These are phyloP conservation scores for Heliconius hortense DNA, from an alignment of 2,888 invertebrate species.

Conservation along the genomic window DNA sequence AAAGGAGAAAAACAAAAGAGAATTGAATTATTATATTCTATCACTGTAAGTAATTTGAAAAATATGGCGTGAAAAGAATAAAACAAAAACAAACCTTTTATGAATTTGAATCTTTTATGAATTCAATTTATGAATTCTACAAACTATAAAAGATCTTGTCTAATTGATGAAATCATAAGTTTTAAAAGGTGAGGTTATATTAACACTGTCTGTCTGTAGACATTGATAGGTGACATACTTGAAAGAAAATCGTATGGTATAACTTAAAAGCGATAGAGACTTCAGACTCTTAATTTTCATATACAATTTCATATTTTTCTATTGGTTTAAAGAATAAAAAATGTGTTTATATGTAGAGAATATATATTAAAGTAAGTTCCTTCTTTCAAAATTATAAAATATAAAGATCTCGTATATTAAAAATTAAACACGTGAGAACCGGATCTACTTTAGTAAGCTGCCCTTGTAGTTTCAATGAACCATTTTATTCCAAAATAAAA, in stretches of 20 bases:
- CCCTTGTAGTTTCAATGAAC: neutral
- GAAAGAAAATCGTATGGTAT: constrained; percentile 2
- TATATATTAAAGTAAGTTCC: too few relatives aligned
- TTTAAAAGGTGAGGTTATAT: constrained; percentile 7
- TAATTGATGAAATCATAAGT: neutral
- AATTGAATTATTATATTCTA: neutral
- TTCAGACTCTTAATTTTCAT: too few relatives aligned
- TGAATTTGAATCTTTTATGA: neutral
- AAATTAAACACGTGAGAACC: too few relatives aligned
- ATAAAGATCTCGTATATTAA: too few relatives aligned
- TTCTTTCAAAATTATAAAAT: too few relatives aligned
- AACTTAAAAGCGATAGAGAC: constrained; percentile 3
- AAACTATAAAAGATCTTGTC: neutral
- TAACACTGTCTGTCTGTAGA: constrained; percentile 16
- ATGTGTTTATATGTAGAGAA: too few relatives aligned
- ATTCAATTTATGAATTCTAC: neutral
- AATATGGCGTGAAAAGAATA: neutral
- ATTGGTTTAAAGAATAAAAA: too few relatives aligned
- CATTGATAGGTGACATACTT: constrained; percentile 27
- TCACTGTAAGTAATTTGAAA: neutral
- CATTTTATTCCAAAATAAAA: neutral
- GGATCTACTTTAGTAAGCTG: too few relatives aligned
- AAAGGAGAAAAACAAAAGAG: neutral
- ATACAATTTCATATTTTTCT: too few relatives aligned
- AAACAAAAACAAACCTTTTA: neutral